Evolutionary conservation across 2,888 invertebrate genomes (phyloP), one percentile per base, ranked within the genome.

Genomic region (Hydraecia micacea): DNA sequence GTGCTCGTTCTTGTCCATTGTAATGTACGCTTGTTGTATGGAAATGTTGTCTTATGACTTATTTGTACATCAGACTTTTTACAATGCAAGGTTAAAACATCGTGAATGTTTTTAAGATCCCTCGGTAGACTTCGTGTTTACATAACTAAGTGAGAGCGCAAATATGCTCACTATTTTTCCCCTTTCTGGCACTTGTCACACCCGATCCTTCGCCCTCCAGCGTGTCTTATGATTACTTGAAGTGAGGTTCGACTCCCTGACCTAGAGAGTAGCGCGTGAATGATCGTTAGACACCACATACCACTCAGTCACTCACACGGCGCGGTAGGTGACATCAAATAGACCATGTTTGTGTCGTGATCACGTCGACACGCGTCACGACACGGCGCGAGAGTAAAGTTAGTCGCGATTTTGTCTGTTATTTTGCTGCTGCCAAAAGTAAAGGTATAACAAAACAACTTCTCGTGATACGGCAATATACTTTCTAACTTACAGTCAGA

Each of bases 321-420:
- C 60, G 49, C 46, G 68, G 65, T 72, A 36, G 75, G 55, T 72
- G 75, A 83, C 85, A 76, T 76, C 81, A 77, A 77, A 79, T 62
- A 75, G 76, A 65, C 73, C 39, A n/a, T 71, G 83, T 86, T 86
- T 66, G 77, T 75, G 86, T 58, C 66, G 49, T 36, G 68, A 42
- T 80, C 39, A 65, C 58, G 28, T 36, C 69, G 63, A 69, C 73
- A 81, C 36, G 75, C 46, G 68, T 42, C 42, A 9, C 42, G 25
- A 36, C 2, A 21, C 15, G 67, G n/a, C 55, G 28, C 8, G 28
- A 21, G 13, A 21, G 25, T 21, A 32, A 36, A 7, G 18, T 55
- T 62, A n/a, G 2, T 11, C n/a, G 58, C 60, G 70, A 65, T 55
- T 60, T 74, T 52, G 25, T 36, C 15, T 62, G 18, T 11, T 32